A percentile compares a stretch with the other conserved stretches of the same genome.
Conservation (phyloP, 2,113 vertebrate species). For the Lucifuga dentata region DNA sequence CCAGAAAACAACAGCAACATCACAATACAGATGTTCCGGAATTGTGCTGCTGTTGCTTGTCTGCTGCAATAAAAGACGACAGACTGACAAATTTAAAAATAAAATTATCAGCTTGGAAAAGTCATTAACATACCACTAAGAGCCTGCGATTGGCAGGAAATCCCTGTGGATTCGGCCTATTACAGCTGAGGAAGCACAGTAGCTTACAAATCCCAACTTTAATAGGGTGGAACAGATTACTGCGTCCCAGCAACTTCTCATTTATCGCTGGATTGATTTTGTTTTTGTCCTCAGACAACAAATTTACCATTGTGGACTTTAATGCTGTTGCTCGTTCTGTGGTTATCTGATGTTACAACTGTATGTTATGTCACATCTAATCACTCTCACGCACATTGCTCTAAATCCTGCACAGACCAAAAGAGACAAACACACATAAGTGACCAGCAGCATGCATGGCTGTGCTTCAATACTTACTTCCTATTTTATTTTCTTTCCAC, state of each 20-base stretch:
- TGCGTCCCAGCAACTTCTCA: constrained; percentile 17
- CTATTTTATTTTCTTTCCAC: constrained; percentile 1
- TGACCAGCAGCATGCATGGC: not conserved
- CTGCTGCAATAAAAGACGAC: constrained; percentile 19
- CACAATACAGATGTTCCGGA: not conserved
- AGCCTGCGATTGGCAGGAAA: constrained; percentile 49
- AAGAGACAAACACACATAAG: not conserved
- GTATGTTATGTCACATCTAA: constrained; percentile 40
- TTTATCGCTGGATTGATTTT: constrained; percentile 28
- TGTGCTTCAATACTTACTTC: not conserved
- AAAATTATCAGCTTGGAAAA: constrained; percentile 61
- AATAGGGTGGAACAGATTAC: constrained; percentile 47
- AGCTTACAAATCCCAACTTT: constrained; percentile 14
- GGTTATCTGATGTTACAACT: constrained; percentile 1
- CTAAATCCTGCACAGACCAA: not conserved
- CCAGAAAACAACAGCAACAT: not conserved
- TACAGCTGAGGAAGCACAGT: constrained; percentile 43
- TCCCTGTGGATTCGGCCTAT: constrained; percentile 61
- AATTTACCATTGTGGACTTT: constrained; percentile 19
- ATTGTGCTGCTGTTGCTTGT: not conserved
- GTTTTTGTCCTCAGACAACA: not conserved
- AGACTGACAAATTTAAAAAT: constrained; percentile 21
- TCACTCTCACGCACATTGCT: constrained; percentile 27
- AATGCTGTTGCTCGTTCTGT: not conserved
- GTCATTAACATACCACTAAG: constrained; percentile 42